These are phyloP conservation scores for Drosophila stalkeri DNA, from an alignment of 2,888 invertebrate species.

Conservation along the genomic window DNA sequence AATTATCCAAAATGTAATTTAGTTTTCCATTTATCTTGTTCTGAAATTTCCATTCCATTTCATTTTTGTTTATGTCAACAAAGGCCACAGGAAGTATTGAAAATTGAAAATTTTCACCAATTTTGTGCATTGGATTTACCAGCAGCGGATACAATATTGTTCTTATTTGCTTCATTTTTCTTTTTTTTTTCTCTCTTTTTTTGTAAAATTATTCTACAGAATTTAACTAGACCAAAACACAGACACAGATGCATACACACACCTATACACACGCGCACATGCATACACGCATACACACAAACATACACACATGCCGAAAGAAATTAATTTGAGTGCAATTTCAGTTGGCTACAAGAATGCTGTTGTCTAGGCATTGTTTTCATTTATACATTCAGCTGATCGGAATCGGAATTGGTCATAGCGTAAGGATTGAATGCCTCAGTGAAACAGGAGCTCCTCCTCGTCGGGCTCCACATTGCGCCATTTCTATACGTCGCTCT, in stretches of 20 bases:
- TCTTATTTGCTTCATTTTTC: background rate
- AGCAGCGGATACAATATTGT: constrained; percentile 25
- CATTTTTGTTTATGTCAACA: constrained; percentile 56
- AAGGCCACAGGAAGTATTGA: constrained; percentile 78
- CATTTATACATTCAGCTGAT: constrained; percentile 52
- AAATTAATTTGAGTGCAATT: constrained; percentile 41
- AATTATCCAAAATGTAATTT: constrained; percentile 5
- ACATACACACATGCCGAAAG: background rate
- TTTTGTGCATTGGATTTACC: constrained; percentile 44
- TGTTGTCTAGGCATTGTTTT: constrained; percentile 42
- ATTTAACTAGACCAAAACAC: constrained; percentile 43
- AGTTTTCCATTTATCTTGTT: constrained; percentile 12
- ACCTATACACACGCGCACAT: background rate
- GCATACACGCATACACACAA: background rate
- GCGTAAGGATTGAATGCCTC: constrained; percentile 45
- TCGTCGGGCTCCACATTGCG: constrained; percentile 80
- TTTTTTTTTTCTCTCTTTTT: background rate
- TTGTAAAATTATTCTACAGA: constrained; percentile 40
- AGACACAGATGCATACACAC: constrained; percentile 8
- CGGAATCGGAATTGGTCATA: constrained; percentile 47
- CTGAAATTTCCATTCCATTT: constrained; percentile 4
- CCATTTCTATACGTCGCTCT: constrained; percentile 85
- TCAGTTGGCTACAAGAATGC: constrained; percentile 26
- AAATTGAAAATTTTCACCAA: constrained; percentile 69
- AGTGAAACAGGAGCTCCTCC: constrained; percentile 79